Base-by-base conservation (phyloP, 1,140 invertebrate genomes). In the Dreissena rostriformis region DNA sequence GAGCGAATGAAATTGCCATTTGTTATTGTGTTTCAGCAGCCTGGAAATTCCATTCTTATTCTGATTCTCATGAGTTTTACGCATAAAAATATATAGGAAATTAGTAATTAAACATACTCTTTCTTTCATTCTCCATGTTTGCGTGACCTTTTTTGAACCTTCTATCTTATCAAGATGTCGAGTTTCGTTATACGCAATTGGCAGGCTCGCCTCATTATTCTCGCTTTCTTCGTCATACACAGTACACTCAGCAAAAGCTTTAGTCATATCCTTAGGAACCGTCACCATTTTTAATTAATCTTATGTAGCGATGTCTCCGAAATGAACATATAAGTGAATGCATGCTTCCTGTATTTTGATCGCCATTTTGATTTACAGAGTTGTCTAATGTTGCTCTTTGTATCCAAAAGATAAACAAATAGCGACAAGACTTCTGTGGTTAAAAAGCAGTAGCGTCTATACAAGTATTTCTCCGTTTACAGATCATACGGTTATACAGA, bases 121-220 rank as follows among this genome's bases (percentile, higher is more conserved):
- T 93, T 98, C 97, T 94, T 98, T 98, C 95, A 98, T 96, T 89
- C 97, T 94, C 97, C 97, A 98, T 90, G 96, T 96, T 87, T 97
- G 96, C 22, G 96, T 96, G 73, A 96, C 95, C 74, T 95, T 95
- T 90, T 96, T 95, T 28, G 95, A 94, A 24, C 96, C 96, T 91
- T 96, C 96, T 81, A 97, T 97, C 61, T 95, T 94, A 89, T 97
- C 96, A 55, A 93, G 94, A 91, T 98, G 97, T 84, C 97, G 94
- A 72, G 96, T 95, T 89, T 96, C 88, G 80, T 86, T 91, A 84
- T 94, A 94, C 12, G 92, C 93, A 75, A 92, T 84, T 19, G 91
- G 85, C 28, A 92, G 82, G 51, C 88, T 85, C 84, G 89, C 89
- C 68, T 93, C 92, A 12, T 65, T 57, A 17, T 87, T 49, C 63